Conservation (phyloP, 37 sponge, comb jelly and placozoan genomes). For the Agelas oroides region DNA sequence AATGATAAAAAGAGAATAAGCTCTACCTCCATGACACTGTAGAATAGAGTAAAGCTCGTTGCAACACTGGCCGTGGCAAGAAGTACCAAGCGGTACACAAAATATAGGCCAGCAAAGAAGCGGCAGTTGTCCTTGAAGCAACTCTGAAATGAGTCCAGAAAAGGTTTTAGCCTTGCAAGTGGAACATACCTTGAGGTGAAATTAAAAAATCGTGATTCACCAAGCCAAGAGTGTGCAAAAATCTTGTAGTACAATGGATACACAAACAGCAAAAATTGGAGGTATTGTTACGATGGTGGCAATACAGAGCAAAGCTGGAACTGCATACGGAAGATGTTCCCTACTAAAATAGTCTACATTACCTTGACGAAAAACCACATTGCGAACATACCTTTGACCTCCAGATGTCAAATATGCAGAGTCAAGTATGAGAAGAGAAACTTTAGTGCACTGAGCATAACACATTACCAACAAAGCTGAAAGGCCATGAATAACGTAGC, state of each 20-base stretch:
- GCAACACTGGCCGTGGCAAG: not conserved
- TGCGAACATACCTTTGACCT: not conserved
- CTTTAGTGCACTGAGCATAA: conserved; percentile 23
- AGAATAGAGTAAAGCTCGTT: too few relatives aligned
- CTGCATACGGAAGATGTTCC: conserved; percentile 22
- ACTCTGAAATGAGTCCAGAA: conserved; percentile 30
- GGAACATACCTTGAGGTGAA: not conserved
- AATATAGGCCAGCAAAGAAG: conserved; percentile 39
- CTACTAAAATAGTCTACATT: not conserved
- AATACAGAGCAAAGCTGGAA: conserved; percentile 17
- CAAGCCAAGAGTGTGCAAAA: conserved; percentile 1
- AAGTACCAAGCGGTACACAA: conserved; percentile 1
- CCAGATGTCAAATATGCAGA: not conserved
- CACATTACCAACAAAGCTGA: conserved; percentile 51
- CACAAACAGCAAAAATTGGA: conserved; percentile 8
- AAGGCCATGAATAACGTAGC: conserved; percentile 29
- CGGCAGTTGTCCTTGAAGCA: conserved; percentile 27
- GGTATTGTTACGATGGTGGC: not conserved
- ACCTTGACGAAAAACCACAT: not conserved
- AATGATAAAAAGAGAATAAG: not conserved
- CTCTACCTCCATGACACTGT: too few relatives aligned
- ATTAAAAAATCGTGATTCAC: conserved; percentile 7
- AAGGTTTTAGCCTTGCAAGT: conserved; percentile 4
- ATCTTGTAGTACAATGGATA: conserved; percentile 9
- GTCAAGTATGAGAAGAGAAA: not conserved